Conservation (phyloP, 1,140 invertebrate species). For the Andricus grossulariae region DNA sequence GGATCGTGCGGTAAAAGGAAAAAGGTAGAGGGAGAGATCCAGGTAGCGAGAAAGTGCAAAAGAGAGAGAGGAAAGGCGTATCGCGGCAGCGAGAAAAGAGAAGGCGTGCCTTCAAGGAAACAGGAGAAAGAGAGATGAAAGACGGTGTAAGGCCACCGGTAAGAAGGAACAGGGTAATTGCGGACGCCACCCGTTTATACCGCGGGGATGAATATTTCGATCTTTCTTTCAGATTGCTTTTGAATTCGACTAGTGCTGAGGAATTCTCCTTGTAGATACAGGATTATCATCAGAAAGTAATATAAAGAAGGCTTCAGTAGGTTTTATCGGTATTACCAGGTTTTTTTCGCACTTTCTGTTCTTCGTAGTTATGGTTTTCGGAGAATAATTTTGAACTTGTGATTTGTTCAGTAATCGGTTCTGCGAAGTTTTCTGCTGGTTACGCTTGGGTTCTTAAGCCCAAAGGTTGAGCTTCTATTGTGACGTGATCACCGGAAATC, state of each 20-base stretch:
- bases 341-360: no score
- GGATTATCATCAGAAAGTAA: no score
- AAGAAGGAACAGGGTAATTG: conserved; percentile 55
- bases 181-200: conserved; percentile 57
- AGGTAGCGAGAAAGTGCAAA: conserved; percentile 30
- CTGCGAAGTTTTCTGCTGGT: no score
- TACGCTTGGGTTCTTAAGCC: background rate
- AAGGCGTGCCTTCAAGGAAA: conserved; percentile 18
- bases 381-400: no score
- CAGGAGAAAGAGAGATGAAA: conserved; percentile 38
- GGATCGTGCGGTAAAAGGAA: background rate
- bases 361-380: no score
- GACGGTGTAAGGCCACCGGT: conserved; percentile 44
- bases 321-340: no score
- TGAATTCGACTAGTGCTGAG: no score
- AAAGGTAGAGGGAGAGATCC: conserved; percentile 11
- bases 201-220: conserved; percentile 65
- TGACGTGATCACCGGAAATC: background rate
- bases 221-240: conserved; percentile 36
- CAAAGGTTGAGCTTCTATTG: background rate
- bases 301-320: no score
- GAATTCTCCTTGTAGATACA: no score
- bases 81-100: conserved; percentile 41
- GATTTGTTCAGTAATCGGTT: no score
- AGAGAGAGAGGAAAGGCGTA: conserved; percentile 38